These are phyloP conservation scores for Nemurella pictetii DNA, from an alignment of 2,888 invertebrate species.

Conservation along the genomic window DNA sequence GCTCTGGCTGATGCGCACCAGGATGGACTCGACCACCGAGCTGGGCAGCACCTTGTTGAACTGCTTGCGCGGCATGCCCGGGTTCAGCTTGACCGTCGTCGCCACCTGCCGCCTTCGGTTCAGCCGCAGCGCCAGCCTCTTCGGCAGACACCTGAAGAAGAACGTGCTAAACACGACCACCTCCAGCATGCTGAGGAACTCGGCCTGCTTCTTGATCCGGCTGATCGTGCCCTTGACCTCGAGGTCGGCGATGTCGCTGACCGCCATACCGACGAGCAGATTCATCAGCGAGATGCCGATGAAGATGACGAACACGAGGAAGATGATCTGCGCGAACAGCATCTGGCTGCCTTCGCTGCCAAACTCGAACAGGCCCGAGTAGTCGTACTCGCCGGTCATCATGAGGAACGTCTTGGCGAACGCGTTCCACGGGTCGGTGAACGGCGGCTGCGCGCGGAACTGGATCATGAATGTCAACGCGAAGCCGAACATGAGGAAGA, in stretches of 20 bases:
- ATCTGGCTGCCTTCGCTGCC: constrained; percentile 52
- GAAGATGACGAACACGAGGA: constrained; percentile 58
- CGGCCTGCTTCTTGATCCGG: constrained; percentile 60
- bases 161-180: constrained; percentile 56
- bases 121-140: constrained; percentile 45
- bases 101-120: neutral
- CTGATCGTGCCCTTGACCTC: constrained; percentile 61
- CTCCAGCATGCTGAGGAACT: constrained; percentile 58
- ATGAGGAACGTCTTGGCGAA: constrained; percentile 62
- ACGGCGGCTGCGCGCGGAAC: constrained; percentile 57
- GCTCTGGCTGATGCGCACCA: neutral
- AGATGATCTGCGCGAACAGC: constrained; percentile 56
- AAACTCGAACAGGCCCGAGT: constrained; percentile 55
- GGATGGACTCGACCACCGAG: neutral
- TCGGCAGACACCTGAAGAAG: neutral
- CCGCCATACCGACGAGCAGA: constrained; percentile 62
- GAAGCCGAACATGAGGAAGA: constrained; percentile 60
- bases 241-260: constrained; percentile 61
- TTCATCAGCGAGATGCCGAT: constrained; percentile 64
- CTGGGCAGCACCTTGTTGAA: neutral
- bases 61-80: neutral
- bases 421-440: constrained; percentile 58
- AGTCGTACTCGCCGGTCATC: constrained; percentile 65
- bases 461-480: constrained; percentile 61
- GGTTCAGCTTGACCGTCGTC: neutral